These are phyloP conservation scores for Camptogramma bilineatum DNA, from an alignment of 2,888 invertebrate species.

Conservation along the genomic window DNA sequence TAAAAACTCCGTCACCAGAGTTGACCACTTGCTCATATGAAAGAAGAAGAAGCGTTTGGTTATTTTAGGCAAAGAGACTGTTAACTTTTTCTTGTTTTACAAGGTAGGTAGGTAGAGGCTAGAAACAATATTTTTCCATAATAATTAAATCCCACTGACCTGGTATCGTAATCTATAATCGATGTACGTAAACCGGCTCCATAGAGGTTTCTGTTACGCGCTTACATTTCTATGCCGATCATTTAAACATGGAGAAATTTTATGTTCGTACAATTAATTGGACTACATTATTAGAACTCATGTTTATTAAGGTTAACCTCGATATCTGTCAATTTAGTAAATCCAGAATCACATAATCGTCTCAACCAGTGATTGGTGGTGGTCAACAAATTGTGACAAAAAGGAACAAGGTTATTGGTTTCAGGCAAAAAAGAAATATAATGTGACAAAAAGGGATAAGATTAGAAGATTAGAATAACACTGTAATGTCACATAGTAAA, in stretches of 20 bases:
- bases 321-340: not conserved
- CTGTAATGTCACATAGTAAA: not conserved
- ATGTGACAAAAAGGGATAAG: no score
- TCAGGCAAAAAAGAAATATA: no score
- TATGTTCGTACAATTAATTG: slow-evolving; percentile 37
- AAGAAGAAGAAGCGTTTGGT: no score
- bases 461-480: no score
- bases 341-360: not conserved
- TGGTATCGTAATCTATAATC: slow-evolving; percentile 59
- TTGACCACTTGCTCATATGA: no score
- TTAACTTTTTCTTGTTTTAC: no score
- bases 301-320: not conserved
- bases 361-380: no score
- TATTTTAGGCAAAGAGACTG: no score
- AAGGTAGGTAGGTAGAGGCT: not conserved
- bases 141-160: slow-evolving; percentile 63
- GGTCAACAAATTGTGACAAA: no score
- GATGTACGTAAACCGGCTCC: slow-evolving; percentile 63
- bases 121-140: slow-evolving; percentile 41
- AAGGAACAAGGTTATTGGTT: no score
- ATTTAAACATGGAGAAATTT: slow-evolving; percentile 44
- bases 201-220: slow-evolving; percentile 62
- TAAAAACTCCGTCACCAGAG: no score
- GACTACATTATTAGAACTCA: slow-evolving; percentile 22
- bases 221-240: slow-evolving; percentile 47